Evolutionary conservation across 2,888 invertebrate genomes (phyloP), one percentile per base, ranked within the genome.

Genomic region (Pristionchus exspectatus): DNA sequence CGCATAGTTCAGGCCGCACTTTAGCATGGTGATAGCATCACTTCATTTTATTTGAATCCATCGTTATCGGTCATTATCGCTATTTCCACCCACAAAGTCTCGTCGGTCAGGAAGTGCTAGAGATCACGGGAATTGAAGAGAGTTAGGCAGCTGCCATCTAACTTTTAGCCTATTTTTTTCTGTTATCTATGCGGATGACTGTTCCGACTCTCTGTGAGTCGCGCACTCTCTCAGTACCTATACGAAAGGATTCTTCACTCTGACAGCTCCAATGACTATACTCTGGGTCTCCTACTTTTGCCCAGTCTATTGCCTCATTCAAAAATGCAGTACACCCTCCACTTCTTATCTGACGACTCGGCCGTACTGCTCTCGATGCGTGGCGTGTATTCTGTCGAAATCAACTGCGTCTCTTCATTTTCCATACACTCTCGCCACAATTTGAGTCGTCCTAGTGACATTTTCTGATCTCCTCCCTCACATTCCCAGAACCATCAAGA

Each of bases 401-500:
- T 50, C 5, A 7, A 1, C 9, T 50, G 7, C 10, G 3, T 50
- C 44, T 10, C 2, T 38, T 38, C 38, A 38, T 38, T 38, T 50
- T 50, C 4, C 44, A 50, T 10, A 3, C 4, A 50, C 44, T 50
- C 44, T 50, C 44, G 44, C 10, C 44, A 24, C 59, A 24, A 21
- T 24, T n/a, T 7, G 63, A 63, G 63, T 24, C n/a, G 63, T 63
- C 7, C 63, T 63, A 63, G 63, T 63, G 24, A 33, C 69, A 69
- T 30, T 69, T 69, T 69, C 69, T 69, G 69, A 69, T 69, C 69
- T 33, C 69, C 16, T 5, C 30, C 30, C 30, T 14, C 21, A 10
- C 24, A 21, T 69, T 69, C 69, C 18, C 69, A 69, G 69, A 69
- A 69, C 69, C 69, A 69, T 69, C 30, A 33, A 69, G 69, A 69